Conservation (phyloP, 2,113 vertebrate species). For the Rhizomys pruinosus region DNA sequence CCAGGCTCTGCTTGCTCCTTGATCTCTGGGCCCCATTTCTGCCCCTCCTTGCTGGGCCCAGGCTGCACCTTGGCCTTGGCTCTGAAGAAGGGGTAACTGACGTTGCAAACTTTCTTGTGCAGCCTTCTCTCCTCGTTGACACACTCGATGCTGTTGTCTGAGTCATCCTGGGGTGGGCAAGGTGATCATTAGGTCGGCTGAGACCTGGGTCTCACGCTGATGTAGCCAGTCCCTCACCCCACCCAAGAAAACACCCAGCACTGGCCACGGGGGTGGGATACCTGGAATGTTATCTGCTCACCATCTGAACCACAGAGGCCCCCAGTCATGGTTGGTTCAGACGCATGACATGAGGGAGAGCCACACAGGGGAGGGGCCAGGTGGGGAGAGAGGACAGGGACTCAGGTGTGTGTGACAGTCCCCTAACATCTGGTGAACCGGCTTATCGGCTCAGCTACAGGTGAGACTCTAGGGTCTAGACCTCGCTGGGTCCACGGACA, state of each 20-base stretch:
- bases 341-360: background rate
- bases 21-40: background rate
- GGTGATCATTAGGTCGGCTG: background rate
- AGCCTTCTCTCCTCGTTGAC: constrained; percentile 84
- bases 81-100: constrained; percentile 96
- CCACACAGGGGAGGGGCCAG: no score
- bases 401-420: background rate
- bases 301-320: no score
- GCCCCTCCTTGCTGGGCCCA: background rate
- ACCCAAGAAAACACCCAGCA: accelerated
- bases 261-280: background rate
- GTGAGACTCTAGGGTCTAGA: background rate
- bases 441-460: background rate
- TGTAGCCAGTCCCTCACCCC: background rate
- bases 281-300: background rate
- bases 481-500: background rate
- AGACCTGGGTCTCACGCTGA: background rate
- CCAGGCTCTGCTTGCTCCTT: background rate
- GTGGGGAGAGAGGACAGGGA: background rate
- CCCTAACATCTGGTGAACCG: background rate
- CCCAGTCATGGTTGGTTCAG: background rate
- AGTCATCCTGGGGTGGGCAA: constrained; percentile 88
- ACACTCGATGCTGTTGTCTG: constrained; percentile 93
- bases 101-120: constrained; percentile 91
- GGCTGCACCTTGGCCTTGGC: constrained; percentile 92